Conservation (phyloP, 1,140 invertebrate genomes). For the Halictus rubicundus region DNA sequence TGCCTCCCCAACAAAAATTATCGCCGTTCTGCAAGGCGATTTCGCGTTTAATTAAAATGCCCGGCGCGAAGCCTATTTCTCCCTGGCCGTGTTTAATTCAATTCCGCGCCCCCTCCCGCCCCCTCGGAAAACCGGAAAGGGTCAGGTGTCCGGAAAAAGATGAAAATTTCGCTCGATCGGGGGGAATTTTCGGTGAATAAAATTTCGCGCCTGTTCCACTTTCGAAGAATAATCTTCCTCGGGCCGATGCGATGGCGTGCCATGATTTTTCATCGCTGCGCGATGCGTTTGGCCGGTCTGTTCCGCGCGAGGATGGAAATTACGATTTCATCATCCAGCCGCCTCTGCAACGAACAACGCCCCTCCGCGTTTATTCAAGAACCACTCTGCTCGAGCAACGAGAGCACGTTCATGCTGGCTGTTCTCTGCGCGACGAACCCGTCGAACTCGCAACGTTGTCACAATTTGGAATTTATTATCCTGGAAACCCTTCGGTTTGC, state of each 20-base stretch:
- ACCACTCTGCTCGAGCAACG: neutral
- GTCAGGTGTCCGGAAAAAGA: too few relatives aligned
- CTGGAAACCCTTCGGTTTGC: too few relatives aligned
- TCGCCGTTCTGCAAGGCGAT: neutral
- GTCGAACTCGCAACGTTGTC: neutral
- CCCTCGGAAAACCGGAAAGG: too few relatives aligned
- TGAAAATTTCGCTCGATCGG: too few relatives aligned
- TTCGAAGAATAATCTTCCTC: too few relatives aligned
- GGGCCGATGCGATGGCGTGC: too few relatives aligned
- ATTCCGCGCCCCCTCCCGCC: too few relatives aligned
- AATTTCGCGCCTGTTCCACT: too few relatives aligned
- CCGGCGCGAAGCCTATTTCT: neutral
- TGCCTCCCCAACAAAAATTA: neutral
- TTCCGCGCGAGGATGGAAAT: slow-evolving; percentile 15
- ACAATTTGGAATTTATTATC: too few relatives aligned
- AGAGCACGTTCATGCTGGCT: neutral
- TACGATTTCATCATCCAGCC: slow-evolving; percentile 35
- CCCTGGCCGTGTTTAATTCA: neutral
- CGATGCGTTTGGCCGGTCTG: neutral
- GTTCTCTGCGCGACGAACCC: slow-evolving; percentile 4
- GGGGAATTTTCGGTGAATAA: too few relatives aligned
- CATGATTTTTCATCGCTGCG: neutral
- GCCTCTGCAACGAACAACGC: slow-evolving; percentile 1
- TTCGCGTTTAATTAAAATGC: slow-evolving; percentile 1
- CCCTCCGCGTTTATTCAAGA: slow-evolving; percentile 19